Percentiles rank a stretch among this genome's conserved stretches.
These are phyloP conservation scores for Augochlorella aurata DNA, from an alignment of 2,888 invertebrate species.

Conservation along the genomic window DNA sequence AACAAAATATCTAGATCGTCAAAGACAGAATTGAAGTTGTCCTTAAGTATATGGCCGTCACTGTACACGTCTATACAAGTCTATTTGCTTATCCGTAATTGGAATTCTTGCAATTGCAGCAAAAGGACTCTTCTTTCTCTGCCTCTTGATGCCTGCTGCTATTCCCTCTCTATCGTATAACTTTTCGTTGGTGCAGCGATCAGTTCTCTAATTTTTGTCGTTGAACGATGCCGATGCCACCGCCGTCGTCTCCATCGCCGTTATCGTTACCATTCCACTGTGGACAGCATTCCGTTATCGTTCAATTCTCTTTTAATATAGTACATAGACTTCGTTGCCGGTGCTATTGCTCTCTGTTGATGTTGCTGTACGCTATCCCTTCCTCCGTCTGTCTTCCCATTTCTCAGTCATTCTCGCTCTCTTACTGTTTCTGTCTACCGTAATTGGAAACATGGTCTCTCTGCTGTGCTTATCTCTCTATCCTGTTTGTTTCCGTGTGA, in stretches of 20 bases:
- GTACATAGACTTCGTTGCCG: background rate
- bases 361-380: conserved; percentile 10
- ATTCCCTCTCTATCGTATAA: conserved; percentile 79
- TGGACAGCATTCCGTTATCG: background rate
- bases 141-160: conserved; percentile 80
- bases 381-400: background rate
- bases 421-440: background rate
- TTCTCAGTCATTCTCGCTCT: background rate
- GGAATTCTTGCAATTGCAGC: conserved; percentile 75
- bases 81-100: conserved; percentile 61
- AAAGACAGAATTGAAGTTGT: too few relatives aligned
- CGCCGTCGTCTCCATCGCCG: background rate
- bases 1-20: too few relatives aligned
- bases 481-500: background rate
- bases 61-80: background rate
- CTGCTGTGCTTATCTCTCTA: background rate
- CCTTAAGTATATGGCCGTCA: too few relatives aligned
- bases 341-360: conserved; percentile 7
- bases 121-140: conserved; percentile 79
- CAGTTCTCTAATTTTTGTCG: conserved; percentile 74
- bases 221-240: conserved; percentile 58
- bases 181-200: conserved; percentile 77
- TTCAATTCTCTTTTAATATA: background rate
- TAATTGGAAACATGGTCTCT: background rate
- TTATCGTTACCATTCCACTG: conserved; percentile 9